Conservation (phyloP, 2,113 vertebrate genomes). For the Octodon degus region DNA sequence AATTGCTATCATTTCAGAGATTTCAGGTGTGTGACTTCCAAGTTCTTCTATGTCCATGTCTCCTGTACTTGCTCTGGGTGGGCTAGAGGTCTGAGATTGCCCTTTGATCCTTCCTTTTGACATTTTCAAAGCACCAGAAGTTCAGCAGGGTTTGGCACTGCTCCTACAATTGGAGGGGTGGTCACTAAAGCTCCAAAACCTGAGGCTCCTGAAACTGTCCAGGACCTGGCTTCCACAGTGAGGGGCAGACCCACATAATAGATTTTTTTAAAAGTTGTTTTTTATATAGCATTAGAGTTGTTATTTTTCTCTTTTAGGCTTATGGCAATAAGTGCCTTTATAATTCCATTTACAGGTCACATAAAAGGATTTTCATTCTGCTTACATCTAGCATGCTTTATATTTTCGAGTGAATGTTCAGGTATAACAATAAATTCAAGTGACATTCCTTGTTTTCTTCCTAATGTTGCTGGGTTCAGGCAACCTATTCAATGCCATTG, state of each 20-base stretch:
- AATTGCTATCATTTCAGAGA: too few species aligned
- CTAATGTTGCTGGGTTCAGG: not conserved
- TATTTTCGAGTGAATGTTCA: constrained; percentile 11
- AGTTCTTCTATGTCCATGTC: too few species aligned
- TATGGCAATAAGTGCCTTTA: not conserved
- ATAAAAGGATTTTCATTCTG: not conserved
- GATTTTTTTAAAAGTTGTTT: not conserved
- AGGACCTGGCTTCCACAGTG: too few species aligned
- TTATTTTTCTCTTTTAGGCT: not conserved
- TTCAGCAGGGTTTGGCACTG: too few species aligned
- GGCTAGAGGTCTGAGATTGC: too few species aligned
- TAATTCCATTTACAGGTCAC: not conserved
- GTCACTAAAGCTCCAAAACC: too few species aligned
- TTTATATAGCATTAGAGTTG: not conserved
- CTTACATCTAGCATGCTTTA: not conserved
- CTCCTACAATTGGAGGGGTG: too few species aligned
- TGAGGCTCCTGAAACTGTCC: too few species aligned
- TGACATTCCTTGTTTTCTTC: not conserved
- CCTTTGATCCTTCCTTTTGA: too few species aligned
- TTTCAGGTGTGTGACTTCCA: too few species aligned
- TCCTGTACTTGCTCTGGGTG: too few species aligned
- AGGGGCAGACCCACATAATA: not conserved
- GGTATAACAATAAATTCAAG: constrained; percentile 9
- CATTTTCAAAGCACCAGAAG: too few species aligned
- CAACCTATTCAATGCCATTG: not conserved